These are phyloP conservation scores for Isichthys henryi DNA, from an alignment of 2,113 vertebrate species.

Conservation along the genomic window DNA sequence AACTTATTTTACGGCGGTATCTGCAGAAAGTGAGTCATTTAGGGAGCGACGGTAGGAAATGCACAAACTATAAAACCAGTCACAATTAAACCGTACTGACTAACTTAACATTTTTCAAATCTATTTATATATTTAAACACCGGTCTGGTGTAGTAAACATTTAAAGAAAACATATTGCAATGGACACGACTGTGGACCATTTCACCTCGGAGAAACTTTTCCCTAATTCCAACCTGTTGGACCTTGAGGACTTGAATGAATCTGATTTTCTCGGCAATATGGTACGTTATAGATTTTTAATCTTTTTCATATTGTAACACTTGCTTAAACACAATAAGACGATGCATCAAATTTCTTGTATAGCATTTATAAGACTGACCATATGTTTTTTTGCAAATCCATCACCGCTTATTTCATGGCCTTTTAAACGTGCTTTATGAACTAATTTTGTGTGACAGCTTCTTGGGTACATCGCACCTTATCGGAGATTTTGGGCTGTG, in stretches of 20 bases:
- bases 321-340: neutral
- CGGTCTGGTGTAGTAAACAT: neutral
- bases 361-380: neutral
- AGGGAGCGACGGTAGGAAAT: neutral
- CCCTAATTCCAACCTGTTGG: constrained; percentile 70
- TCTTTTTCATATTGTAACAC: neutral
- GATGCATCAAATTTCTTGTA: neutral
- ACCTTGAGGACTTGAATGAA: constrained; percentile 75
- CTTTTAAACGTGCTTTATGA: neutral
- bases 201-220: constrained; percentile 75
- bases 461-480: neutral
- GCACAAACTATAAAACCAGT: neutral
- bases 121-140: neutral
- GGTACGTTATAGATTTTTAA: constrained; percentile 50
- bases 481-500: neutral
- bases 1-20: neutral
- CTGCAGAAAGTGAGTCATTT: neutral
- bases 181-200: constrained; percentile 74
- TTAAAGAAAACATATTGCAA: constrained; percentile 33
- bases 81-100: neutral
- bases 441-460: neutral
- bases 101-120: neutral
- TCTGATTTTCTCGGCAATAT: constrained; percentile 76
- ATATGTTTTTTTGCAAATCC: neutral
- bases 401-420: neutral